Evolutionary conservation across 2,888 invertebrate species (phyloP), one percentile per base, ranked within the genome.

Genomic region (Nebria salina): DNA sequence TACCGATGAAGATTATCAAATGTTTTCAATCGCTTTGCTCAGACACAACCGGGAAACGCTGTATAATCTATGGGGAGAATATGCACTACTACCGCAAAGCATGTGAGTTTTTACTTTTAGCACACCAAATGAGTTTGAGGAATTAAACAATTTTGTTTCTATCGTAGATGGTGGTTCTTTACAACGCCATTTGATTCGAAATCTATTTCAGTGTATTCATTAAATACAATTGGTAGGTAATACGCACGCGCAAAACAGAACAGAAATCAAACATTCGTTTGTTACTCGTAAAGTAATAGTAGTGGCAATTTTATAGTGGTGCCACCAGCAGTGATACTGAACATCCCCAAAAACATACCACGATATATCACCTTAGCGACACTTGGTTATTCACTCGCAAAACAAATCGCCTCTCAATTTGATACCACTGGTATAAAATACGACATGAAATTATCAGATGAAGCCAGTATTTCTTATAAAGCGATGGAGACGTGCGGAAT

Each of bases 361-460:
- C 83, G 82, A 72, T 86, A 86, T 82, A 66, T 86, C 13, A 82
- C 83, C 13, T 81, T 84, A 76, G 83, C 85, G 11, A 84, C 83
- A 75, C 82, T 85, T 15, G 86, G 86, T 76, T 84, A 85, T 76
- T 77, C 84, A 54, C 77, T 87, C 80, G 86, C 86, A 0, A 84
- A 83, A 81, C 85, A 84, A 83, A 84, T 87, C n/a, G 85, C 84
- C 26, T 83, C 82, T 77, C 85, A 86, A 82, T 86, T 86, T 77
- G 86, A 86, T 83, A 82, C 84, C 34, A 81, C 84, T 72, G 86
- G 85, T 54, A 84, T 86, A 74, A 78, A 72, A 70, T 84, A 84
- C 82, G 82, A 81, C 9, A 82, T 84, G 43, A 82, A 82, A 72
- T 77, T 86, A 74, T 72, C 72, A 7, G 13, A 79, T 0, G 20